A percentile compares a stretch with the other conserved stretches of the same genome.
Evolutionary conservation across 2,888 invertebrate species (phyloP).

Genomic region (Halictus ligatus): DNA sequence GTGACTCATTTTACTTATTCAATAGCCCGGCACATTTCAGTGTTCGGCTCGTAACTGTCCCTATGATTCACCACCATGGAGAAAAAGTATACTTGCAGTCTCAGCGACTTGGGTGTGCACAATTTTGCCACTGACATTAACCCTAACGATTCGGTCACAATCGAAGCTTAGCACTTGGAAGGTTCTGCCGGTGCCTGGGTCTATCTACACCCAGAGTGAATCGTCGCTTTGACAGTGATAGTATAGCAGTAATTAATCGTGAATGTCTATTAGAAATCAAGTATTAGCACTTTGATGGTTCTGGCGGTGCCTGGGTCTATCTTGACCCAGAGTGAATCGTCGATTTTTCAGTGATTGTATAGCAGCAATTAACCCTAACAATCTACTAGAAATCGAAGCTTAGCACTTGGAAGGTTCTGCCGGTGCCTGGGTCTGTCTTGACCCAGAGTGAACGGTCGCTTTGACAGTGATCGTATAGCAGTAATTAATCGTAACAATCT

Average conservation of each 20-base stretch:
- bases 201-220: background rate
- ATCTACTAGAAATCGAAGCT: background rate
- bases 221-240: too few relatives aligned
- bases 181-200: background rate
- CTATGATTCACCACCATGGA: background rate
- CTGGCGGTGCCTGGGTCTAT: background rate
- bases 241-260: too few relatives aligned
- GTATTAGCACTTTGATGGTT: background rate
- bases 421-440: background rate
- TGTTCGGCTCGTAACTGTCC: background rate
- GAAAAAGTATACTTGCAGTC: background rate
- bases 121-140: background rate
- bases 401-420: background rate
- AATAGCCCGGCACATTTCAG: background rate
- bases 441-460: background rate
- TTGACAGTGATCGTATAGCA: too few relatives aligned
- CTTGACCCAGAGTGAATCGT: background rate
- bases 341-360: too few relatives aligned
- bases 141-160: background rate
- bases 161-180: background rate
- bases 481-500: too few relatives aligned
- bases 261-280: background rate
- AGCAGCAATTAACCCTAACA: too few relatives aligned
- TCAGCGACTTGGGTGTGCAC: background rate
- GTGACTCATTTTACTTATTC: slow-evolving; percentile 2